These are phyloP conservation scores for Pseudococcus jackbeardsleyi DNA, from an alignment of 2,888 invertebrate genomes.

Conservation along the genomic window DNA sequence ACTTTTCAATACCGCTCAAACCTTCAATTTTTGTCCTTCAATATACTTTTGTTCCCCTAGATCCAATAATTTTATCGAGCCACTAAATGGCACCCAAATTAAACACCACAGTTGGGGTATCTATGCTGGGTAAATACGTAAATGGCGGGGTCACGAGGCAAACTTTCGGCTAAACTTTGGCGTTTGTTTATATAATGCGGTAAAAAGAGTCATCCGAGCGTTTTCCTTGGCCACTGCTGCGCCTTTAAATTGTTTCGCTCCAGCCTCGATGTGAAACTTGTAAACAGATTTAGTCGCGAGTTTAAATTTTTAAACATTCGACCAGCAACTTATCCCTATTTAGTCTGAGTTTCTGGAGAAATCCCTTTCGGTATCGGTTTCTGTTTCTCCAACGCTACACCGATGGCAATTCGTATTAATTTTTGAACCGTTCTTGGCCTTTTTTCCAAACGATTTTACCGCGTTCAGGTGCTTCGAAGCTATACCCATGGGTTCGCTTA, in stretches of 20 bases:
- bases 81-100: no score
- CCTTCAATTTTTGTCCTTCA: no score
- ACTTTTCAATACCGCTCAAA: no score
- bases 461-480: background rate
- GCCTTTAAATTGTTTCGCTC: constrained; percentile 3
- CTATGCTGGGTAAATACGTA: constrained; percentile 12
- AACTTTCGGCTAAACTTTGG: background rate
- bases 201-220: constrained; percentile 40
- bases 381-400: background rate
- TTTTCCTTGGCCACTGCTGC: background rate
- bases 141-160: background rate
- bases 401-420: background rate
- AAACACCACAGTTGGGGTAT: background rate
- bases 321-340: constrained; percentile 1
- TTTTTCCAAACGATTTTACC: background rate
- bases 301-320: constrained; percentile 50
- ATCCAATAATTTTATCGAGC: no score
- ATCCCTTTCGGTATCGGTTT: background rate
- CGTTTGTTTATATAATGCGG: constrained; percentile 34
- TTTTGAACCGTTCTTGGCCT: background rate
- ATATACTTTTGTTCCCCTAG: no score
- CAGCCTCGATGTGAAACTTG: background rate
- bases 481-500: constrained; percentile 5
- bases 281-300: background rate
- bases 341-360: background rate